A percentile compares a stretch with the other conserved stretches of the same genome.
Conservation (phyloP, 2,797 vertebrate species). For the Macroramphosus scolopax region DNA sequence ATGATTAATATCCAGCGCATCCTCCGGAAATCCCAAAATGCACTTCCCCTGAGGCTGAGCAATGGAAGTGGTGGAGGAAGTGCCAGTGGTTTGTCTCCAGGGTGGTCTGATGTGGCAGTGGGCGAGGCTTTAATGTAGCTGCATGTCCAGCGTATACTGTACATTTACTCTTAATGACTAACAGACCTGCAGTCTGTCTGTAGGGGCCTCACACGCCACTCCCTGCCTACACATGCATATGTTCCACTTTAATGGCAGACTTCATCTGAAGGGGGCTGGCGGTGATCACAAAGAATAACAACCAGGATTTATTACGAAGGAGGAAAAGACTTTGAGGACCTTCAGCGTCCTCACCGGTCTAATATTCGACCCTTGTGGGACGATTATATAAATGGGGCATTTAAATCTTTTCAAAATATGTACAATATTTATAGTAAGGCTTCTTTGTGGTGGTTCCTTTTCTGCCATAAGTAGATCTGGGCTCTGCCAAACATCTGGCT, state of each 20-base stretch:
- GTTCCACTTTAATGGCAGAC: conserved; percentile 60
- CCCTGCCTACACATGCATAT: conserved; percentile 66
- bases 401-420: conserved; percentile 48
- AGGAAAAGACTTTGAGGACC: conserved; percentile 20
- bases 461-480: conserved; percentile 22
- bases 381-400: conserved; percentile 40
- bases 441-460: conserved; percentile 36
- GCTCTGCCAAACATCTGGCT: conserved; percentile 63
- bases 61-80: conserved; percentile 56
- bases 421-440: conserved; percentile 43
- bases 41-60: conserved; percentile 29
- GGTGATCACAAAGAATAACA: background rate
- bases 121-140: conserved; percentile 69
- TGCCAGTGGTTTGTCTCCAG: conserved; percentile 68
- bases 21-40: conserved; percentile 61
- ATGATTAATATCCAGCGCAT: conserved; percentile 50
- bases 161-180: conserved; percentile 72
- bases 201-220: conserved; percentile 54
- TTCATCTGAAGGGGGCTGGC: conserved; percentile 49
- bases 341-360: conserved; percentile 2
- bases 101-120: conserved; percentile 69
- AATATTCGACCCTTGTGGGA: conserved; percentile 38
- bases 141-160: conserved; percentile 69
- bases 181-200: conserved; percentile 64
- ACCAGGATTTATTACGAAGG: conserved; percentile 23